These are phyloP conservation scores for Protobothrops mucrosquamatus DNA, from an alignment of 2,113 vertebrate genomes.

Conservation along the genomic window DNA sequence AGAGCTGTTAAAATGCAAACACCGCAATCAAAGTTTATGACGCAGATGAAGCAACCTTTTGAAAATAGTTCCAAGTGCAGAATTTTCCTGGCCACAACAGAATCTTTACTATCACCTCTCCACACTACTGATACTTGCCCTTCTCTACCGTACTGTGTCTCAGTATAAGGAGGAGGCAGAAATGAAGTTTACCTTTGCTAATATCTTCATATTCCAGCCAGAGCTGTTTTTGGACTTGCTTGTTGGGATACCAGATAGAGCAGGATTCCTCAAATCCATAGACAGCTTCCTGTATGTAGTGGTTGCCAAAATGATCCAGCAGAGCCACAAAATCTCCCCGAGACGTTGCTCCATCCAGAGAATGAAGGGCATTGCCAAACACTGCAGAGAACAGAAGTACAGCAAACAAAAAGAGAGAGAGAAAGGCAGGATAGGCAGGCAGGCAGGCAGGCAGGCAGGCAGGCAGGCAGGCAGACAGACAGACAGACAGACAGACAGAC, in stretches of 20 bases:
- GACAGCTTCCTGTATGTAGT: conserved; percentile 95
- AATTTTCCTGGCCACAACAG: not conserved
- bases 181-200: conserved; percentile 84
- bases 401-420: not conserved
- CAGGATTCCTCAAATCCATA: conserved; percentile 98
- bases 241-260: conserved; percentile 98
- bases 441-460: not conserved
- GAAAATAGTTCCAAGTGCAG: conserved; percentile 4
- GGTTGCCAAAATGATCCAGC: conserved; percentile 94
- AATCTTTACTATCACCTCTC: not conserved
- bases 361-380: conserved; percentile 91
- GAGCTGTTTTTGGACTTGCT: conserved; percentile 92
- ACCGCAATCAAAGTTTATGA: conserved; percentile 9
- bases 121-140: not conserved
- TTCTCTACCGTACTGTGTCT: not conserved
- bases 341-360: conserved; percentile 90
- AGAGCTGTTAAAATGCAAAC: conserved; percentile 1
- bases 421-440: not conserved
- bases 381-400: conserved; percentile 63
- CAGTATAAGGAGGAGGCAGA: accelerated
- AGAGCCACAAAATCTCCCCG: conserved; percentile 89
- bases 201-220: conserved; percentile 99
- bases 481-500: not conserved
- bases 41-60: conserved; percentile 10
- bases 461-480: not conserved